A percentile compares a stretch with the other conserved stretches of the same genome.
phyloP scores from a whole-genome alignment of 2,888 invertebrate genomes.

The Lasioglossum vierecki region DNA sequence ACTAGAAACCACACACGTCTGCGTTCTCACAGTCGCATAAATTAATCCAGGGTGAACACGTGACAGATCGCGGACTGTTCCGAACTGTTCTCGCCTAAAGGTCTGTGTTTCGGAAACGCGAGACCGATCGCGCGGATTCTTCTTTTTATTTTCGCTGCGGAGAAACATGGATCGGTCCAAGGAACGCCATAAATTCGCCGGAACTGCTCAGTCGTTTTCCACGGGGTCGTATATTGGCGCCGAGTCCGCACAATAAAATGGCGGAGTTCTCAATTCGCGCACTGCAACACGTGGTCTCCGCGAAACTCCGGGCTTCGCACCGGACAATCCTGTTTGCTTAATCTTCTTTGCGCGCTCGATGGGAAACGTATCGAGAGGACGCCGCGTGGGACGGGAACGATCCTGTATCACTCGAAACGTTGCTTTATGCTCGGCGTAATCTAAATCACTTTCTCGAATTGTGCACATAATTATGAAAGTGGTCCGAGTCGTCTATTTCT shows the following conservation, averaged over 20 bases:
- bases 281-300: conserved; percentile 56
- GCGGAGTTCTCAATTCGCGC: conserved; percentile 27
- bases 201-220: not conserved
- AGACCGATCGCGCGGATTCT: not conserved
- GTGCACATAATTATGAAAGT: too few species aligned
- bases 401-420: conserved; percentile 35
- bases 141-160: not conserved
- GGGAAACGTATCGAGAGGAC: conserved; percentile 21
- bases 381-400: conserved; percentile 44
- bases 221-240: not conserved
- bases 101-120: not conserved
- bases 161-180: not conserved
- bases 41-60: not conserved
- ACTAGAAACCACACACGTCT: not conserved
- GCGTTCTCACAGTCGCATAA: not conserved
- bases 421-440: conserved; percentile 34
- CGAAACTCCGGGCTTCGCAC: conserved; percentile 65
- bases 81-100: not conserved
- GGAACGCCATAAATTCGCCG: not conserved
- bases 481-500: too few species aligned
- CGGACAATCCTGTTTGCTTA: conserved; percentile 76
- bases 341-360: conserved; percentile 64
- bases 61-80: not conserved
- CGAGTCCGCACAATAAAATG: not conserved
- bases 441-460: conserved; percentile 46